Percentiles rank a stretch among this genome's conserved stretches.
phyloP scores from a whole-genome alignment of 1,140 invertebrate species.

The Aphelenchoides besseyi region DNA sequence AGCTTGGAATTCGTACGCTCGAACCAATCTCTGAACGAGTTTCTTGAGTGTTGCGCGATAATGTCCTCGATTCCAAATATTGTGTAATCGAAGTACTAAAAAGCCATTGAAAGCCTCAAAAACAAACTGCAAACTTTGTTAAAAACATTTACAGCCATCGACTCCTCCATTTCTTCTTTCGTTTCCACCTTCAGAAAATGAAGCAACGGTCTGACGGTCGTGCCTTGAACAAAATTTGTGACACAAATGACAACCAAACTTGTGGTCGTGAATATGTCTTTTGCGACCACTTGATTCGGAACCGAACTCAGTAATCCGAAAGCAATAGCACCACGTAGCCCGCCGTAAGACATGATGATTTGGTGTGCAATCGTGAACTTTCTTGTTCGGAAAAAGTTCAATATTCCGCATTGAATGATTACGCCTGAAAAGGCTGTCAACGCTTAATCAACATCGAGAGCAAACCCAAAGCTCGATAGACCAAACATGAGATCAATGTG shows the following conservation, averaged over 20 bases:
- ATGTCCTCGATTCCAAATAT: conserved; percentile 53
- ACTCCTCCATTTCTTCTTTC: conserved; percentile 44
- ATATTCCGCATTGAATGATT: conserved; percentile 55
- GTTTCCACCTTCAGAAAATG: conserved; percentile 65
- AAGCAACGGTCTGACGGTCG: conserved; percentile 67
- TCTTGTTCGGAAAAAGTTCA: conserved; percentile 62
- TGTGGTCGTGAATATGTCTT: conserved; percentile 66
- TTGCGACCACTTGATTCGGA: conserved; percentile 59
- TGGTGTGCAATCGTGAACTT: conserved; percentile 64
- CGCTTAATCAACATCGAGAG: no score
- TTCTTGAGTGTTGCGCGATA: conserved; percentile 33
- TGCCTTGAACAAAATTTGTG: conserved; percentile 66
- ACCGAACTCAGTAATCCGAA: conserved; percentile 63
- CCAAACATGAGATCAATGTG: conserved; percentile 87
- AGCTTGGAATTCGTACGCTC: conserved; percentile 11
- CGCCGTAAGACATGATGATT: conserved; percentile 62
- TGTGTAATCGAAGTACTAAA: conserved; percentile 48
- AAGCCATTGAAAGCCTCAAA: not conserved
- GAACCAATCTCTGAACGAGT: conserved; percentile 35
- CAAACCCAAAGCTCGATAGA: conserved; percentile 79
- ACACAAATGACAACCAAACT: conserved; percentile 67
- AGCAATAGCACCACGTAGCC: conserved; percentile 46
- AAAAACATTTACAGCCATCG: conserved; percentile 39
- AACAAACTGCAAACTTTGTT: not conserved
- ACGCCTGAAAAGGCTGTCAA: conserved; percentile 44